Evolutionary conservation across 2,797 vertebrate species (phyloP).

Genomic region (Gouania willdenowi): DNA sequence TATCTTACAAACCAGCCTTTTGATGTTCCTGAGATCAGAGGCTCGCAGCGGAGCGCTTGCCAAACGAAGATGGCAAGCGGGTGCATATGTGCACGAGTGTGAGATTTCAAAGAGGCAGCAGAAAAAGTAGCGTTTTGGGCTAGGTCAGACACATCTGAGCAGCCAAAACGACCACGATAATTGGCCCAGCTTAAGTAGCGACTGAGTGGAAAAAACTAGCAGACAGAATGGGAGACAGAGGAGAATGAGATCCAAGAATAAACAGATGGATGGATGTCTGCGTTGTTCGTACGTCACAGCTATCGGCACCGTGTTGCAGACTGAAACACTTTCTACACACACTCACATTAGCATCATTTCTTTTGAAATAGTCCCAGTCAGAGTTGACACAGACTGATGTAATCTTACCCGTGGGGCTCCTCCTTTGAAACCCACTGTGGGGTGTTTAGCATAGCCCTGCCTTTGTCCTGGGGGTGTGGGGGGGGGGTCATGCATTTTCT

Average conservation of each 20-base stretch:
- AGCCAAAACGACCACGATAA: slow-evolving; percentile 85
- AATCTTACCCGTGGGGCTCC: slow-evolving; percentile 44
- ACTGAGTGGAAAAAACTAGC: slow-evolving; percentile 74
- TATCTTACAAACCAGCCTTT: slow-evolving; percentile 95
- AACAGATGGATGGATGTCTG: slow-evolving; percentile 57
- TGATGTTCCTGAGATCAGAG: slow-evolving; percentile 91
- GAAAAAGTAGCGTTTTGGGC: slow-evolving; percentile 83
- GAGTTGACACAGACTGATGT: slow-evolving; percentile 46
- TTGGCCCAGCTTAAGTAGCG: slow-evolving; percentile 86
- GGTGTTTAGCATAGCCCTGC: slow-evolving; percentile 58
- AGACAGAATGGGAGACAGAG: slow-evolving; percentile 51
- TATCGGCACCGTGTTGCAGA: slow-evolving; percentile 4
- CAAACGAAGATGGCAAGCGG: slow-evolving; percentile 82
- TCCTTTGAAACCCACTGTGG: slow-evolving; percentile 42
- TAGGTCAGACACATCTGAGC: slow-evolving; percentile 83
- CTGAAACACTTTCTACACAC: slow-evolving; percentile 3
- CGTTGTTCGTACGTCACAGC: slow-evolving; percentile 25
- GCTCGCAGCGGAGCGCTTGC: slow-evolving; percentile 82
- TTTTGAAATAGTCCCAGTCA: slow-evolving; percentile 24
- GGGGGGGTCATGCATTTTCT: slow-evolving; percentile 27
- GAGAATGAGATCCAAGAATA: slow-evolving; percentile 51
- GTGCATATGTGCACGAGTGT: slow-evolving; percentile 78
- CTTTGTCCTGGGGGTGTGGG: slow-evolving; percentile 50
- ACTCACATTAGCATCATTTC: slow-evolving; percentile 3
- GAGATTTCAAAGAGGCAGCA: slow-evolving; percentile 85